Evolutionary conservation across 2,888 invertebrate genomes (phyloP).

Genomic region (Ferrisia virgata): DNA sequence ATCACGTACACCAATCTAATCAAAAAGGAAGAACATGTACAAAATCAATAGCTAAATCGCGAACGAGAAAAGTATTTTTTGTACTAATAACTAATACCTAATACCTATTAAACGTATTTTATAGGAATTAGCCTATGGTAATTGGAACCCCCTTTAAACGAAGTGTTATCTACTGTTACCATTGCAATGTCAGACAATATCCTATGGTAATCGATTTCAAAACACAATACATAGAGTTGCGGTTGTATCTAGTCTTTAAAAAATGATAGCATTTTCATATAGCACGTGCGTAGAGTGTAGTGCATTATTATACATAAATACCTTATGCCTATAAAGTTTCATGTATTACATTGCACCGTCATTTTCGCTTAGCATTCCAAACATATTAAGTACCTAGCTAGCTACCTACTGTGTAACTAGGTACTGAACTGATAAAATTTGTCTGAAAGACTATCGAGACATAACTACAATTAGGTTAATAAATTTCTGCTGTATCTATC

Average conservation of each 20-base stretch:
- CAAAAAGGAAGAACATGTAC: no score
- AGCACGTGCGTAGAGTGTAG: background rate
- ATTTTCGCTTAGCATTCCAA: background rate
- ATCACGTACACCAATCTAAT: background rate
- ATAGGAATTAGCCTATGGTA: background rate
- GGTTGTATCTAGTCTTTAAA: background rate
- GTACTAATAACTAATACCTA: background rate
- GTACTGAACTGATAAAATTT: no score
- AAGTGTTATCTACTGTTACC: background rate
- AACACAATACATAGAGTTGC: background rate
- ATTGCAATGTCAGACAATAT: background rate
- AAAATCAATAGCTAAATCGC: background rate
- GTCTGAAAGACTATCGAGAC: no score
- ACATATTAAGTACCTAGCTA: no score
- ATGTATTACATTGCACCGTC: background rate
- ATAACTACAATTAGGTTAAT: no score
- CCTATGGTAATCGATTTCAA: conserved; percentile 16
- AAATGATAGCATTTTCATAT: background rate
- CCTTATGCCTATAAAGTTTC: background rate
- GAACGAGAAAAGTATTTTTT: background rate
- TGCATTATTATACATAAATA: background rate
- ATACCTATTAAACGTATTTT: background rate
- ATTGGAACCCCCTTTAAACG: background rate
- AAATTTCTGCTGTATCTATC: no score
- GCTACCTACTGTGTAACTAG: no score